phyloP scores from a whole-genome alignment of 2,113 vertebrate genomes.

The Festucalex cinctus region DNA sequence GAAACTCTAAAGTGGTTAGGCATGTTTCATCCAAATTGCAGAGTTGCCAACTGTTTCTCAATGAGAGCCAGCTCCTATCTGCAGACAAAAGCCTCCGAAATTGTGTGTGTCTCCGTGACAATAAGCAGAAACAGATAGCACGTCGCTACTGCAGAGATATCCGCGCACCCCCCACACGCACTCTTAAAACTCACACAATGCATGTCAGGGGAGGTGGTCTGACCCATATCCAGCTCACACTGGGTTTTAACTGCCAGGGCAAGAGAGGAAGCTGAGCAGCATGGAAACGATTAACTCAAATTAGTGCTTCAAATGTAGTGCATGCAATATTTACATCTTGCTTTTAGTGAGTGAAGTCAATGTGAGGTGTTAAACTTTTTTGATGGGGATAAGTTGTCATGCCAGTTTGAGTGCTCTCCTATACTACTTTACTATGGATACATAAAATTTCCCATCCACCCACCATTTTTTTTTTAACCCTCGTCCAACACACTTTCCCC shows the following conservation, averaged over 20 bases:
- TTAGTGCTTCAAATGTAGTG: conserved; percentile 31
- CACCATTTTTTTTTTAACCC: too few relatives aligned
- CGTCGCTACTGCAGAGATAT: conserved; percentile 39
- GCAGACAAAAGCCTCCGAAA: conserved; percentile 10
- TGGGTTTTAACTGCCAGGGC: not conserved
- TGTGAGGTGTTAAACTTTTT: not conserved
- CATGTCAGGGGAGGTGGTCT: conserved; percentile 12
- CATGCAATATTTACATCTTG: conserved; percentile 35
- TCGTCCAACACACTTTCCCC: too few relatives aligned
- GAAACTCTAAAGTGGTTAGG: conserved; percentile 1
- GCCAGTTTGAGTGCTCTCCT: too few relatives aligned
- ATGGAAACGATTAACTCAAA: conserved; percentile 51
- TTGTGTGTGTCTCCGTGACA: conserved; percentile 32
- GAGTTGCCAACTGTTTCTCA: not conserved
- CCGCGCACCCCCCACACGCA: conserved; percentile 10
- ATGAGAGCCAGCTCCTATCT: not conserved
- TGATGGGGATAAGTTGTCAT: too few relatives aligned
- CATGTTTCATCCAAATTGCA: conserved; percentile 3
- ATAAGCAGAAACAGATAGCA: conserved; percentile 46
- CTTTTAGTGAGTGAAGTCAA: conserved; percentile 11
- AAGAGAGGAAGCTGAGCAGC: conserved; percentile 4
- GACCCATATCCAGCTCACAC: conserved; percentile 28
- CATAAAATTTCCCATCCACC: too few relatives aligned
- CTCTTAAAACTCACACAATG: conserved; percentile 4
- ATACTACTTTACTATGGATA: too few relatives aligned